These are phyloP conservation scores for Phaethornis superciliosus DNA, from an alignment of 2,113 vertebrate species.

Conservation along the genomic window DNA sequence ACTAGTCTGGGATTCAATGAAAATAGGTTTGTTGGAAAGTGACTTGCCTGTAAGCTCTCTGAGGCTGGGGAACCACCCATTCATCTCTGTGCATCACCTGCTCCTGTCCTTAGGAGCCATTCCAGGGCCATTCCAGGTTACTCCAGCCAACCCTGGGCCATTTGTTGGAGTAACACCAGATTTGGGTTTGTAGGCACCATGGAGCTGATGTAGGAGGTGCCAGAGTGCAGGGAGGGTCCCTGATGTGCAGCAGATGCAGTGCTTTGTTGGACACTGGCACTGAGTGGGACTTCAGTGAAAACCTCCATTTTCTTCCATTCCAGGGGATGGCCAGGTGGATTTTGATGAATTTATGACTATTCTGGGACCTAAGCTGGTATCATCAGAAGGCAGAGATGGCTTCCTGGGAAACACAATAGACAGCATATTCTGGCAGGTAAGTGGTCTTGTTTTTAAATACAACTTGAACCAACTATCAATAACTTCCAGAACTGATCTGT, in stretches of 20 bases:
- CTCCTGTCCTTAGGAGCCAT: neutral
- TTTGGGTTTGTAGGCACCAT: neutral
- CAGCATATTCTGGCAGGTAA: slow-evolving; percentile 99
- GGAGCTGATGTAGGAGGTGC: neutral
- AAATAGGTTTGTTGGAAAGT: neutral
- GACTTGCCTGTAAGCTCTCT: neutral
- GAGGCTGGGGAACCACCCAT: neutral
- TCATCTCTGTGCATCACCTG: neutral
- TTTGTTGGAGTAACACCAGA: neutral
- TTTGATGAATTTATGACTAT: slow-evolving; percentile 99
- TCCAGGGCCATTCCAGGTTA: too few relatives aligned
- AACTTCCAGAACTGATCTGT: neutral
- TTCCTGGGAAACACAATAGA: slow-evolving; percentile 97
- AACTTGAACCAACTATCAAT: neutral
- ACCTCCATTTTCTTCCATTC: slow-evolving; percentile 26
- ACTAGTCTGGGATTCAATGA: too few relatives aligned
- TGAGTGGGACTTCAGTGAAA: neutral
- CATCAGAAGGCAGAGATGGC: slow-evolving; percentile 92
- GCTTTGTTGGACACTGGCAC: neutral
- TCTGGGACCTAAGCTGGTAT: slow-evolving; percentile 94
- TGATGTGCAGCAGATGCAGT: neutral
- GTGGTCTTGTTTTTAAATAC: neutral
- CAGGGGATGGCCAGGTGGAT: slow-evolving; percentile 96
- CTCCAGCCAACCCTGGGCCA: too few relatives aligned
- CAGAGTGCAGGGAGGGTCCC: rapidly evolving